Conservation (phyloP, 2,113 vertebrate genomes). For the Echinops telfairi region DNA sequence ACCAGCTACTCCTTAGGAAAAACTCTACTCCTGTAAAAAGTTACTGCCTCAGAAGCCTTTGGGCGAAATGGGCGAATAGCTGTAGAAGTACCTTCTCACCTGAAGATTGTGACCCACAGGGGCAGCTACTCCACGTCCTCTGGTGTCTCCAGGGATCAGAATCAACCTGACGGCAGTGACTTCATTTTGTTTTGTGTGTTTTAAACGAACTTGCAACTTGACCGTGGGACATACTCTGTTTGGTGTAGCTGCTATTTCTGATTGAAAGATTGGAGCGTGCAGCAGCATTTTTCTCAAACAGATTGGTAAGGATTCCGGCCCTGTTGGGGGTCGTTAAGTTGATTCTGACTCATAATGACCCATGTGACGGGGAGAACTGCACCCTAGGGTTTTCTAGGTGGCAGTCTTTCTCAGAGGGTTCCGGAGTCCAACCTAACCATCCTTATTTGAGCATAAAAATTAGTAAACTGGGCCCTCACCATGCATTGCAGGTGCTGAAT, state of each 20-base stretch:
- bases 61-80: too few species aligned
- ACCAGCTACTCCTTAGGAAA: too few species aligned
- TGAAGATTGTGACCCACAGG: too few species aligned
- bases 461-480: background rate
- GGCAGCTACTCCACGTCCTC: too few species aligned
- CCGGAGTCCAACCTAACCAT: too few species aligned
- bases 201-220: background rate
- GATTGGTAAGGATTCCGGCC: background rate
- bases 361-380: background rate
- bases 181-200: background rate
- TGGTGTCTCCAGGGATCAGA: too few species aligned
- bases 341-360: background rate
- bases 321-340: background rate
- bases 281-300: background rate
- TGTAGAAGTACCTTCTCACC: too few species aligned
- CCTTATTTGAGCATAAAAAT: background rate
- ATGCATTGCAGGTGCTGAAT: background rate
- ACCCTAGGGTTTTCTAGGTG: background rate
- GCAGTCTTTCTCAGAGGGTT: background rate
- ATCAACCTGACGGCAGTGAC: too few species aligned
- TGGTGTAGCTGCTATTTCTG: conserved; percentile 11
- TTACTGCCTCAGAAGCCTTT: too few species aligned
- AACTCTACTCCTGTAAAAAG: too few species aligned
- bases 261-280: background rate
- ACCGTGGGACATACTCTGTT: background rate